phyloP scores from a whole-genome alignment of 1,140 invertebrate genomes.

The Drosophila subobscura region DNA sequence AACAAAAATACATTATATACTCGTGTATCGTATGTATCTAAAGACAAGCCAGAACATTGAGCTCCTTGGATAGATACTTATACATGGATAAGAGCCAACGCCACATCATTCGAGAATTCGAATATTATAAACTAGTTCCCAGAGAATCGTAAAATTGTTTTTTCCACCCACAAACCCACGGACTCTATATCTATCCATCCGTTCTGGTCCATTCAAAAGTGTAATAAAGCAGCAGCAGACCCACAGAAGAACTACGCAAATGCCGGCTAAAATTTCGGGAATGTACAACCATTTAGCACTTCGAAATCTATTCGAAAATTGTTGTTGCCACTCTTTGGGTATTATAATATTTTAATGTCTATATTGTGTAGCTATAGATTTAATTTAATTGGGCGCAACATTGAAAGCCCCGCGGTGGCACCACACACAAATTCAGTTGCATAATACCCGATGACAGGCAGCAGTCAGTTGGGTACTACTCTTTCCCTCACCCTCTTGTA shows the following conservation, averaged over 20 bases:
- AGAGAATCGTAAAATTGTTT: slow-evolving; percentile 74
- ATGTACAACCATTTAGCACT: slow-evolving; percentile 62
- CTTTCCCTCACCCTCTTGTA: not conserved
- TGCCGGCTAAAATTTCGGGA: slow-evolving; percentile 34
- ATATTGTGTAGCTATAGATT: slow-evolving; percentile 37
- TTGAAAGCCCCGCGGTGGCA: slow-evolving; percentile 18
- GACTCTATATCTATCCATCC: not conserved
- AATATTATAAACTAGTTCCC: slow-evolving; percentile 71
- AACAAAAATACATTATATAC: slow-evolving; percentile 30
- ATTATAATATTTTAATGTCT: slow-evolving; percentile 56
- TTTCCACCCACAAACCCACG: slow-evolving; percentile 52
- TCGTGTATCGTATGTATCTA: slow-evolving; percentile 15
- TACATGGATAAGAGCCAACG: slow-evolving; percentile 61
- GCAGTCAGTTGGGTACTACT: not conserved
- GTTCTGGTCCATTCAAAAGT: slow-evolving; percentile 12
- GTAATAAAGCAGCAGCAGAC: slow-evolving; percentile 63
- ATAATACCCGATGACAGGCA: slow-evolving; percentile 71
- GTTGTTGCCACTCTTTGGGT: slow-evolving; percentile 18
- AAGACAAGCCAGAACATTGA: not conserved
- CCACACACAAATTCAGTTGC: slow-evolving; percentile 55
- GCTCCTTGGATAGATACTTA: slow-evolving; percentile 18
- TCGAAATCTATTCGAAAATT: slow-evolving; percentile 33
- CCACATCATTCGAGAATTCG: slow-evolving; percentile 43
- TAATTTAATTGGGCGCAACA: slow-evolving; percentile 60
- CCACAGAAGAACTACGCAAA: slow-evolving; percentile 56